Conservation (phyloP, 2,113 vertebrate species). For the Turnix velox region DNA sequence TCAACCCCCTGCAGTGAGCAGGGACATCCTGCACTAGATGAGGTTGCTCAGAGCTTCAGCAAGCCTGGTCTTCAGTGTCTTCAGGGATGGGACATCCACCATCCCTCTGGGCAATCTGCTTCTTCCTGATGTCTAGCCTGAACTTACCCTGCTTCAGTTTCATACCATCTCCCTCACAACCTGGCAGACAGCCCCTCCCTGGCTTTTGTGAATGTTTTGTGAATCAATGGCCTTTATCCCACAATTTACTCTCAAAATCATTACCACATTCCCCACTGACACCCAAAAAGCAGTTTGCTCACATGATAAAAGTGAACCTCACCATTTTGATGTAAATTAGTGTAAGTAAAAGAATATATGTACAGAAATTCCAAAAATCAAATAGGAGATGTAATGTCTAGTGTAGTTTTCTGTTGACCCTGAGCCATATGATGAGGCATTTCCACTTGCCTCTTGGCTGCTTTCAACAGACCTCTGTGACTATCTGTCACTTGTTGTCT, state of each 20-base stretch:
- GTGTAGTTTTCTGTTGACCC: neutral
- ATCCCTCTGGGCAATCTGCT: too few relatives aligned
- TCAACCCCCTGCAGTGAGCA: too few relatives aligned
- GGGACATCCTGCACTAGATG: too few relatives aligned
- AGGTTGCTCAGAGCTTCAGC: too few relatives aligned
- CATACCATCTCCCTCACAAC: too few relatives aligned
- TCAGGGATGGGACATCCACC: too few relatives aligned
- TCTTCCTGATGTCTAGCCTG: too few relatives aligned
- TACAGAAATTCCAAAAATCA: neutral
- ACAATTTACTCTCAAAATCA: neutral
- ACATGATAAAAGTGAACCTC: neutral
- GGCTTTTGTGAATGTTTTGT: too few relatives aligned
- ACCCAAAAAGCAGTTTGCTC: neutral
- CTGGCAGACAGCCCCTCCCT: too few relatives aligned
- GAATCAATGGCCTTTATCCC: slow-evolving; percentile 11
- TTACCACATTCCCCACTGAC: neutral
- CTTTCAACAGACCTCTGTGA: neutral
- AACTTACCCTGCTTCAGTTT: too few relatives aligned
- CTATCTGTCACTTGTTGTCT: neutral
- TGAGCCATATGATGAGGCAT: neutral
- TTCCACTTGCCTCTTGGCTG: neutral
- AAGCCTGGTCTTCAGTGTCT: too few relatives aligned
- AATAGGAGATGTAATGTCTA: neutral
- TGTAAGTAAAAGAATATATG: too few relatives aligned
- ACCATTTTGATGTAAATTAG: neutral